Base-by-base conservation (phyloP, 2,113 vertebrate genomes). In the Callocephalon fimbriatum region DNA sequence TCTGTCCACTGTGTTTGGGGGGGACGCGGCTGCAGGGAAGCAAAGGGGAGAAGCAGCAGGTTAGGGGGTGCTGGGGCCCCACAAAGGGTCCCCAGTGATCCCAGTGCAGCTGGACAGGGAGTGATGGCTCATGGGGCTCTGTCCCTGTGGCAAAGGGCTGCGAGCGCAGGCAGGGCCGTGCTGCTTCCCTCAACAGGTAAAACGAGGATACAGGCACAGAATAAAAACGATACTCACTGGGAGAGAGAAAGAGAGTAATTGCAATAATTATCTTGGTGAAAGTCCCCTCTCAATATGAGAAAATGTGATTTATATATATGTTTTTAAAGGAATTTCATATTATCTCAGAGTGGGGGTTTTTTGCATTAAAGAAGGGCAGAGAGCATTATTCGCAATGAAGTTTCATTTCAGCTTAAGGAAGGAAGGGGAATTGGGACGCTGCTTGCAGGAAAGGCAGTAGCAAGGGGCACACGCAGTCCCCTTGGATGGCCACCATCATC, bases 1-100 rank as follows among this genome's bases (percentile, higher is more conserved):
- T 85, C 98, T 98, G 94, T 99, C 99, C 92, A 99, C 98, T 37
- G 97, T 88, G 91, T 98, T 99, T 0, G 98, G 99, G 48, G 99
- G 99, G 2, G 99, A 98, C 0, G 99, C 99, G 5, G 99, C 99
- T 99, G 98, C 1, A 6, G 85, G 26, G 97, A 18, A 20, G 97
- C 27, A 62, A 21, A n/a, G 20, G 72, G 23, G 38, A 82, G 56
- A 89, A 22, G 7, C 8, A 26, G 7, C 1, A 20, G 6, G 32
- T 88, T 20, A 9, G 44, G n/a, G 65, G 12, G 70, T 54, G 27
- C 59, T 37, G 48, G 0, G 0, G 9, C n/a, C 65, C 74, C 54
- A 59, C 32, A 31, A 42, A 17, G 25, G 67, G 15, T 4, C 58
- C 12, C 6, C 19, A 21, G 2, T 14, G 61, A 61, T 90, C 27